These are phyloP conservation scores for Cosmopolites sordidus DNA, from an alignment of 2,888 invertebrate genomes.

Conservation along the genomic window DNA sequence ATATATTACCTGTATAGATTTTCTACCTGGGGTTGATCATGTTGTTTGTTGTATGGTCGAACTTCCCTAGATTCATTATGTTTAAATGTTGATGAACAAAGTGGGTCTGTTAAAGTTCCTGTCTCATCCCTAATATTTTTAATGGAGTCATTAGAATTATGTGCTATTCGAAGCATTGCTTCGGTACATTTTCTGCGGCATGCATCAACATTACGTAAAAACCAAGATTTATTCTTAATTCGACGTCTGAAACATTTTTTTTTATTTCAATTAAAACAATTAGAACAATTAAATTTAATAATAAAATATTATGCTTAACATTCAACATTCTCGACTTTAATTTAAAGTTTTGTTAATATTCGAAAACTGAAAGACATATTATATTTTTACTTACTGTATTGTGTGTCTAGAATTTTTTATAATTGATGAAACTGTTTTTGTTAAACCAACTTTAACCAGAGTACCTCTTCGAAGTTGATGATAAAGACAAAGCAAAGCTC, in stretches of 20 bases:
- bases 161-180: conserved; percentile 28
- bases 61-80: neutral
- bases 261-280: neutral
- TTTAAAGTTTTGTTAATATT: no score
- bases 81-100: conserved; percentile 2
- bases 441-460: conserved; percentile 14
- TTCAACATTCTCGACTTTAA: no score
- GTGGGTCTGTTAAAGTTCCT: conserved; percentile 2
- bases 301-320: no score
- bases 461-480: conserved; percentile 14
- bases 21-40: conserved; percentile 3
- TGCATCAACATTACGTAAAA: conserved; percentile 29
- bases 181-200: conserved; percentile 30
- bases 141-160: conserved; percentile 28
- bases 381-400: conserved; percentile 16
- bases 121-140: conserved; percentile 16
- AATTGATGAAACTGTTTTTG: conserved; percentile 10
- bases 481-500: conserved; percentile 15
- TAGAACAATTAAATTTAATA: no score
- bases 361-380: no score
- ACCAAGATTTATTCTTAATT: conserved; percentile 30
- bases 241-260: conserved; percentile 12
- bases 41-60: neutral
- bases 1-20: conserved; percentile 10
- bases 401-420: conserved; percentile 15